These are phyloP conservation scores for Heterohyrax brucei DNA, from an alignment of 2,797 vertebrate species.

Conservation along the genomic window DNA sequence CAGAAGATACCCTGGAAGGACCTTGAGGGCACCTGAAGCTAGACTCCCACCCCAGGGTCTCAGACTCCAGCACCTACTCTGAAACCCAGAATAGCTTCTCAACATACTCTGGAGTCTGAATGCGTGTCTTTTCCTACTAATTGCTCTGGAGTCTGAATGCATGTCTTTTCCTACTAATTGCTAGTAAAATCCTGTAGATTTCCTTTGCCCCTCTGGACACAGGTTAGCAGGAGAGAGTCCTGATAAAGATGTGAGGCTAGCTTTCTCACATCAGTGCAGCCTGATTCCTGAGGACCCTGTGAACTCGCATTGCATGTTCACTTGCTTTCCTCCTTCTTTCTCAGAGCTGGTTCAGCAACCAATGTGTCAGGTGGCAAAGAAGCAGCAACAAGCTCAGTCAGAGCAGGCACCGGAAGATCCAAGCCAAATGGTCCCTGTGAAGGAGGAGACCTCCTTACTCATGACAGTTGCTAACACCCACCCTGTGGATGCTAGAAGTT, in stretches of 20 bases:
- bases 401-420: too few relatives aligned
- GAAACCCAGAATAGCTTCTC: not conserved
- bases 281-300: not conserved
- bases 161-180: not conserved
- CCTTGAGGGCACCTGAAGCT: not conserved
- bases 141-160: not conserved
- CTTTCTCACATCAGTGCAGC: not conserved
- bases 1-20: not conserved
- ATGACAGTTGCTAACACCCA: accelerated
- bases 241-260: not conserved
- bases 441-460: not conserved
- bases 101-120: not conserved
- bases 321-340: not conserved
- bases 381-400: not conserved
- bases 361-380: not conserved
- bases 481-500: accelerated
- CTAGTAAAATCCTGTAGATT: not conserved
- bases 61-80: not conserved
- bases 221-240: not conserved
- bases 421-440: accelerated
- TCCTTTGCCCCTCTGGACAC: not conserved
- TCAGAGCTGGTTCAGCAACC: slow-evolving; percentile 68
- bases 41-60: not conserved
- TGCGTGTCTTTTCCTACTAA: not conserved
- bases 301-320: not conserved